Conservation (phyloP, 1,140 invertebrate genomes). For the Drosophila paulistorum region DNA sequence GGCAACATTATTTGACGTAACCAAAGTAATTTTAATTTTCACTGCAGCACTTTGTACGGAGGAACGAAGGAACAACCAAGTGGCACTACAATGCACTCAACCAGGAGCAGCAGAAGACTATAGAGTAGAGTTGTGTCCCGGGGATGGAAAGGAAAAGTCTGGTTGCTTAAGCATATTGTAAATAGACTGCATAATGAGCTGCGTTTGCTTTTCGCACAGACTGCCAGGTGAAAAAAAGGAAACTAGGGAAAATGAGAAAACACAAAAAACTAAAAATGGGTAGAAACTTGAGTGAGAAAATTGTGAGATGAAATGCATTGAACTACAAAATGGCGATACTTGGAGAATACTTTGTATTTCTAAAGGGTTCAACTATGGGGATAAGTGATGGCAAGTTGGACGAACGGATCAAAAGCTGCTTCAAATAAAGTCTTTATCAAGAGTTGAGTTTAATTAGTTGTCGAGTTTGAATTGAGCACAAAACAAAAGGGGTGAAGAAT, state of each 20-base stretch:
- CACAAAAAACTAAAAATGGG: constrained; percentile 19
- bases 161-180: constrained; percentile 78
- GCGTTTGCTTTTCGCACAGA: constrained; percentile 66
- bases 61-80: constrained; percentile 38
- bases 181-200: constrained; percentile 80
- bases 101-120: constrained; percentile 15
- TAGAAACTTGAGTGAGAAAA: constrained; percentile 22
- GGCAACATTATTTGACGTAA: constrained; percentile 79
- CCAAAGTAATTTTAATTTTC: constrained; percentile 81
- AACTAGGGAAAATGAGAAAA: constrained; percentile 34
- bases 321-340: constrained; percentile 34
- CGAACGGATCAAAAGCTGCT: neutral
- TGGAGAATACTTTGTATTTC: constrained; percentile 9
- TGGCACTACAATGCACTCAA: constrained; percentile 74
- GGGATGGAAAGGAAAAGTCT: constrained; percentile 19
- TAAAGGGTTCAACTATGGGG: constrained; percentile 9
- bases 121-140: too few species aligned
- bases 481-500: too few species aligned
- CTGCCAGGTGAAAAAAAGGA: constrained; percentile 71
- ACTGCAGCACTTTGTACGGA: constrained; percentile 53
- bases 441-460: neutral
- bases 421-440: neutral
- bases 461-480: neutral
- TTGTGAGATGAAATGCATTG: constrained; percentile 37
- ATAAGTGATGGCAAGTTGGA: neutral